Conservation (phyloP, 1,140 invertebrate genomes). For the Penaeus vannamei region DNA sequence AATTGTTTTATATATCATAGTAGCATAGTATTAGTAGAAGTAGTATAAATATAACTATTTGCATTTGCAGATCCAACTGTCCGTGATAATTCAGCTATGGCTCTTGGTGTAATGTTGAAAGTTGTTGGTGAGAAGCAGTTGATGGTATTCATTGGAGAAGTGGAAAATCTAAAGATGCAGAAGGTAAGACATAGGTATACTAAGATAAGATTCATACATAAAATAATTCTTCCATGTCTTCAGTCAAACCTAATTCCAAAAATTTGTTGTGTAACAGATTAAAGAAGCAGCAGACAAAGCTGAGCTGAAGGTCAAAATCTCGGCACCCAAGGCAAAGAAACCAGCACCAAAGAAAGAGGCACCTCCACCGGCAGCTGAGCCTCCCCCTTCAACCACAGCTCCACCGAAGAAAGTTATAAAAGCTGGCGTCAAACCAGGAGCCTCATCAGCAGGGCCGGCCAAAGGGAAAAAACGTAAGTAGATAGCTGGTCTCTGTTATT, state of each 20-base stretch:
- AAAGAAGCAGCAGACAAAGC: constrained; percentile 95
- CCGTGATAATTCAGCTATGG: constrained; percentile 88
- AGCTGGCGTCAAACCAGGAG: constrained; percentile 26
- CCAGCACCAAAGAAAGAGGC: constrained; percentile 36
- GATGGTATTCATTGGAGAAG: constrained; percentile 86
- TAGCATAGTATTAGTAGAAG: too few species aligned
- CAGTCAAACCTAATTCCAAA: neutral
- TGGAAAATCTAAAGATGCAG: constrained; percentile 92
- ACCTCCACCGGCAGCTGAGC: constrained; percentile 23
- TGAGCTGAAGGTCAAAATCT: constrained; percentile 77
- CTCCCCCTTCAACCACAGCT: constrained; percentile 2
- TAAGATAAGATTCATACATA: neutral
- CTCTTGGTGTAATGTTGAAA: constrained; percentile 94
- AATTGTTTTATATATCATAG: too few species aligned
- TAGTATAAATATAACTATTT: too few species aligned
- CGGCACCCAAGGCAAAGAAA: constrained; percentile 67
- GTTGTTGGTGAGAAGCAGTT: constrained; percentile 93
- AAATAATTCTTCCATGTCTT: neutral
- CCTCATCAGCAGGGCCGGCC: neutral
- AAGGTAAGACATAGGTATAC: constrained; percentile 76
- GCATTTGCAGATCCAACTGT: constrained; percentile 82
- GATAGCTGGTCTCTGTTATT: neutral
- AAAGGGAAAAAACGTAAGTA: constrained; percentile 52
- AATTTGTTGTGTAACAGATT: constrained; percentile 76
- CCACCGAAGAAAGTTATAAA: constrained; percentile 25